Evolutionary conservation across 2,797 vertebrate species (phyloP), one percentile per base, ranked within the genome.

Genomic region (Cygnus olor): DNA sequence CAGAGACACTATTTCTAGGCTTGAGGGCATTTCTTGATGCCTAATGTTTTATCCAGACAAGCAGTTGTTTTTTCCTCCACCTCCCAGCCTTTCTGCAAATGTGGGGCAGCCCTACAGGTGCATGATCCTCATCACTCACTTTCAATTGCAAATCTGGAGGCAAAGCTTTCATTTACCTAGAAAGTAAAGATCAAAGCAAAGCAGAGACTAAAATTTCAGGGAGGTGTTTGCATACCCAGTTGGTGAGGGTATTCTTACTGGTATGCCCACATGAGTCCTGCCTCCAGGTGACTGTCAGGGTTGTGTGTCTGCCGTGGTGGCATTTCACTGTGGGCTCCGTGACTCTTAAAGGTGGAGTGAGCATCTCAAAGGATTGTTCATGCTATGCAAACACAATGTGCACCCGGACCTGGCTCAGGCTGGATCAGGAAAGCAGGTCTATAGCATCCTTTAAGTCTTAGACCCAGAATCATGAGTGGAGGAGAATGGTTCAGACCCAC

Each of bases 301-400:
- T 1, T 2, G 12, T 21, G 9, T 2, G 0, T 54, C 30, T 47
- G 28, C 68, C 56, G 68, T 25, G 11, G 1, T 6, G 28, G 11
- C 22, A 24, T 68, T 85, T 70, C 30, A n/a, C 63, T 1, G 1
- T 11, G 28, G n/a, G 22, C 1, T 65, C 14, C 28, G 3, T 0
- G 0, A 58, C 10, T 18, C n/a, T 5, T 2, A 32, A 34, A 56
- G 34, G 32, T 17, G 19, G 14, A 60, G 13, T 2, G 20, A 12
- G 3, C 9, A 38, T 65, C 34, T 76, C 73, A 38, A 74, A 72
- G 7, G 22, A 5, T 3, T 47, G 42, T 54, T 72, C 60, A 34
- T 87, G 6, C 17, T 16, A 38, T 51, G 63, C 73, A 84, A 76
- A 20, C 10, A 12, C 9, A 18, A 4, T 2, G 24, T 5, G 10